A percentile compares a stretch with the other conserved stretches of the same genome.
phyloP scores from a whole-genome alignment of 2,888 invertebrate genomes.

The Onchidella celtica region DNA sequence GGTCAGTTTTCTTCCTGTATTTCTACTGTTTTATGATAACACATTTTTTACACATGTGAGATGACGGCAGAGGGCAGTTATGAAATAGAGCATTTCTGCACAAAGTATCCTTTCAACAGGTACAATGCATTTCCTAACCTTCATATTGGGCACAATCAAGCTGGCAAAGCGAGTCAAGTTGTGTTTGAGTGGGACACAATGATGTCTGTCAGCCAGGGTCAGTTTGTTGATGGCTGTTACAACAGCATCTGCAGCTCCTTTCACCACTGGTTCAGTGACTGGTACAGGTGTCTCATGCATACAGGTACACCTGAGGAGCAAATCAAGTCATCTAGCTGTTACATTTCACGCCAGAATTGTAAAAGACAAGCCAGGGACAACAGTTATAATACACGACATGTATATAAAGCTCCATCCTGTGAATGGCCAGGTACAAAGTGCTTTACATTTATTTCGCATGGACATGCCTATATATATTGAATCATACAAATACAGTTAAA shows the following conservation, averaged over 20 bases:
- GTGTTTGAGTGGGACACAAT: conserved; percentile 59
- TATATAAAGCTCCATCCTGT: too few relatives aligned
- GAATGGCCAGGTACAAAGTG: too few relatives aligned
- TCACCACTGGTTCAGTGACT: conserved; percentile 58
- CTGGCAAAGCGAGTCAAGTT: conserved; percentile 57
- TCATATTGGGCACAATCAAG: conserved; percentile 67
- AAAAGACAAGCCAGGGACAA: not conserved
- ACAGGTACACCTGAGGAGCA: conserved; percentile 69
- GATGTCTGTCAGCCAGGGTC: conserved; percentile 55
- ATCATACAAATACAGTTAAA: too few relatives aligned
- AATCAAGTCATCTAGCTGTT: not conserved
- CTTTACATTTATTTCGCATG: too few relatives aligned
- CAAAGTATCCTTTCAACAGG: too few relatives aligned
- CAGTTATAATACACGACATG: not conserved
- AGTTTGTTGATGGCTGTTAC: conserved; percentile 62
- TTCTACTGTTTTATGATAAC: too few relatives aligned
- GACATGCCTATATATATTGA: too few relatives aligned
- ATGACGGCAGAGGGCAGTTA: too few relatives aligned
- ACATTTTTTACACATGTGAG: too few relatives aligned
- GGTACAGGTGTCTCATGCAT: conserved; percentile 61
- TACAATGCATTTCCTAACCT: conserved; percentile 58
- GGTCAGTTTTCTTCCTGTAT: too few relatives aligned
- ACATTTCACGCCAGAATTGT: not conserved
- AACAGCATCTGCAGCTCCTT: conserved; percentile 58
- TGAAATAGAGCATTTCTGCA: too few relatives aligned